These are phyloP conservation scores for Indicator maculatus DNA, from an alignment of 2,113 vertebrate genomes.

Conservation along the genomic window DNA sequence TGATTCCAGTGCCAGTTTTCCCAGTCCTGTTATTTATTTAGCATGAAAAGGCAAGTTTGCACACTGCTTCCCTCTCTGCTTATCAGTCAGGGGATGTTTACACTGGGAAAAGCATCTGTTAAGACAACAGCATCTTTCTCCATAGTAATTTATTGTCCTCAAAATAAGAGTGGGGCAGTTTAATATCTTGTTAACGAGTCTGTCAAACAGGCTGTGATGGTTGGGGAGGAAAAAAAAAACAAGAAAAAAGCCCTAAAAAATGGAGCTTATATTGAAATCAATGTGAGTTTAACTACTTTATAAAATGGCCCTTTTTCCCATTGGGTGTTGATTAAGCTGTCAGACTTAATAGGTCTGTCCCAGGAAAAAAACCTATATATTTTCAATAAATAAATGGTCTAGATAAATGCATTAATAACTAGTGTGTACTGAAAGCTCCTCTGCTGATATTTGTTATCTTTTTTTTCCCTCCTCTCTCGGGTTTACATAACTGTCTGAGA, in stretches of 20 bases:
- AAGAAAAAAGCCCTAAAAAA: conserved; percentile 33
- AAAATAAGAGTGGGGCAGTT: conserved; percentile 44
- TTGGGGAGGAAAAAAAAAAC: neutral
- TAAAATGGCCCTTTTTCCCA: conserved; percentile 35
- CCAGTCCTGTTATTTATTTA: conserved; percentile 27
- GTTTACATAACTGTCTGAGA: conserved; percentile 61
- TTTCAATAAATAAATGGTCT: conserved; percentile 50
- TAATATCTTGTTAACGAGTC: conserved; percentile 58
- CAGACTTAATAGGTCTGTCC: conserved; percentile 63
- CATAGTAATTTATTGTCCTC: conserved; percentile 45
- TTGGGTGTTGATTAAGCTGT: conserved; percentile 66
- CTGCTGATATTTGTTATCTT: neutral
- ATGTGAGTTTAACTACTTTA: conserved; percentile 52
- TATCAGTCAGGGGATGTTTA: conserved; percentile 64
- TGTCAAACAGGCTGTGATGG: conserved; percentile 53
- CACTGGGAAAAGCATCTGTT: conserved; percentile 48
- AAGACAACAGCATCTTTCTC: conserved; percentile 42
- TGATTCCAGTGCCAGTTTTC: conserved; percentile 33
- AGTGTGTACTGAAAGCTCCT: neutral
- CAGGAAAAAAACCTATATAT: conserved; percentile 21
- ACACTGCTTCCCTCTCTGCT: neutral
- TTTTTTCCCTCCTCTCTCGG: conserved; percentile 18
- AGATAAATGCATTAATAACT: conserved; percentile 58
- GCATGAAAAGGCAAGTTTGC: conserved; percentile 30
- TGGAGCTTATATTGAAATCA: conserved; percentile 61